phyloP scores from a whole-genome alignment of 2,888 invertebrate species.

The Ormia ochracea region DNA sequence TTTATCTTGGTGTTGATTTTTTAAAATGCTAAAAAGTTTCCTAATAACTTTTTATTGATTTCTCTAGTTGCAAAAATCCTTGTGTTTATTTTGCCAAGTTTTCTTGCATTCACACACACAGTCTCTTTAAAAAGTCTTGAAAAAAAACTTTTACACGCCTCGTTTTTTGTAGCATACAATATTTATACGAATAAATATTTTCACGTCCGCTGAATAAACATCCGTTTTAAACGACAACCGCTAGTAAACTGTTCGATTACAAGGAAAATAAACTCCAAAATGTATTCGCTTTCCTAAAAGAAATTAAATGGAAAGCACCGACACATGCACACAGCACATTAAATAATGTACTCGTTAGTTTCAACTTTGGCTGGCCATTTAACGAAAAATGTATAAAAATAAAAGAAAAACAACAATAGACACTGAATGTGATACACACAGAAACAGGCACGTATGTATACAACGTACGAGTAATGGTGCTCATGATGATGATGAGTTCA shows the following conservation, averaged over 20 bases:
- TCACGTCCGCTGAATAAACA: slow-evolving; percentile 60
- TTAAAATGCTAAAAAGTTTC: not conserved
- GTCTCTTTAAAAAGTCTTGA: slow-evolving; percentile 28
- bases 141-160: slow-evolving; percentile 59
- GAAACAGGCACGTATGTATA: not conserved
- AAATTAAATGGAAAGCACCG: not conserved
- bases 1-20: not conserved
- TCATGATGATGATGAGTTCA: slow-evolving; percentile 47
- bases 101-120: slow-evolving; percentile 15
- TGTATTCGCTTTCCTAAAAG: slow-evolving; percentile 35
- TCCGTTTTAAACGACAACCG: slow-evolving; percentile 70
- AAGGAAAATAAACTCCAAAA: slow-evolving; percentile 47
- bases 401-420: slow-evolving; percentile 25
- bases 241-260: slow-evolving; percentile 70
- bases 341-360: slow-evolving; percentile 50
- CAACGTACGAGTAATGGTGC: not conserved
- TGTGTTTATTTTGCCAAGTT: slow-evolving; percentile 59
- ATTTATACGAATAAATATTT: not conserved
- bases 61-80: slow-evolving; percentile 52
- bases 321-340: not conserved
- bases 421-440: slow-evolving; percentile 18
- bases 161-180: slow-evolving; percentile 55
- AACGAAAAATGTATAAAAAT: slow-evolving; percentile 12
- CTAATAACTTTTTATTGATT: slow-evolving; percentile 52
- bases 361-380: slow-evolving; percentile 26